Base-by-base conservation (phyloP, 2,888 invertebrate genomes). In the Pandemis heparana region DNA sequence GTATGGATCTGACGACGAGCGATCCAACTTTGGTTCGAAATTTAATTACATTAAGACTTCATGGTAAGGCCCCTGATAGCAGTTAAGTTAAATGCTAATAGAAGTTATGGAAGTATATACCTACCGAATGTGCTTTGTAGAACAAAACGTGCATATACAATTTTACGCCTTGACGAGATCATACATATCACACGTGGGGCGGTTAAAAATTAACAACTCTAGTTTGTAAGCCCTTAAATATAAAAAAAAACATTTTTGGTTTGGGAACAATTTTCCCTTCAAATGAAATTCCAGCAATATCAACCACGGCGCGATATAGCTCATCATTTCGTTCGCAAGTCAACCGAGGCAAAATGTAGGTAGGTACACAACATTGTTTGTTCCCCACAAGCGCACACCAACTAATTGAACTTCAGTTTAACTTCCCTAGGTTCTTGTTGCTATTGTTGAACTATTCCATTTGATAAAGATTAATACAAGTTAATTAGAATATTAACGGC, bases 331-430 rank as follows among this genome's bases (percentile, higher is more conserved):
- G 80, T 81, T 77, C 77, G 76, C 76, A 82, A 84, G 82, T 84
- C 80, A 84, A 79, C 78, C 80, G 79, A 78, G 75, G 75, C 77
- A 71, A 73, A 77, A 77, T 76, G 80, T 79, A 53, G 9, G 53
- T 18, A 81, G 9, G 53, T 18, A 81, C 76, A 80, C 79, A 80
- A 80, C 79, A 80, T 81, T 85, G 84, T 85, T 86, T 84, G 84
- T 83, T 85, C 78, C 78, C 76, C 78, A 76, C 79, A 79, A 81
- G 83, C 79, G 80, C 74, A 75, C 82, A 80, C 82, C 80, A 82
- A 80, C 80, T 80, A 81, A 86, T 86, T 86, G 79, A 84, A 84
- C 80, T 81, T 75, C 74, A 75, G 80, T 79, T 80, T 80, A 79
- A 82, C 81, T 85, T 84, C 74, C 76, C 72, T 46, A 70, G 70